A percentile compares a stretch with the other conserved stretches of the same genome.
Evolutionary conservation across 2,113 vertebrate species (phyloP).

Genomic region (Propithecus coquereli): DNA sequence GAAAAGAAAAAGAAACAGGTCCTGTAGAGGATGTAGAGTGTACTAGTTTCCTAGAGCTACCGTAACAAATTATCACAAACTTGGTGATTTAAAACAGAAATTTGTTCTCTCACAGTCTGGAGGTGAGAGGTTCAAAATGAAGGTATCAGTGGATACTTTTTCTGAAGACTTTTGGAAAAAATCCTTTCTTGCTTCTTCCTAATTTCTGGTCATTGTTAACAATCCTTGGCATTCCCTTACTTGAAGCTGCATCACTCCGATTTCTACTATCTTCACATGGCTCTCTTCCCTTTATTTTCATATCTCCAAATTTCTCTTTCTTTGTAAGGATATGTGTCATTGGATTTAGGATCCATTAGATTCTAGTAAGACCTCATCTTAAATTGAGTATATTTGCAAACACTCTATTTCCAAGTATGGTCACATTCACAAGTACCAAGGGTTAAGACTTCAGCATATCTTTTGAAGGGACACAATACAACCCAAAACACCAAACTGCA

Average conservation of each 20-base stretch:
- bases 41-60: neutral
- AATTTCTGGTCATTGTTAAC: neutral
- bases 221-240: neutral
- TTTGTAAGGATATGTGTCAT: neutral
- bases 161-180: neutral
- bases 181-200: neutral
- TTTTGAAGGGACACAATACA: neutral
- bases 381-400: neutral
- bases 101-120: neutral
- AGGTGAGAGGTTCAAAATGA: neutral
- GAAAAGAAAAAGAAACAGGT: neutral
- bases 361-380: neutral
- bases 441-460: neutral
- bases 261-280: neutral
- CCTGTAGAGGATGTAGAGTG: neutral
- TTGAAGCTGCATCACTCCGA: neutral
- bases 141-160: no score
- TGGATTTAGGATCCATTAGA: neutral
- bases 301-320: neutral
- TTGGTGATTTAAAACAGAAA: neutral
- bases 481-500: neutral
- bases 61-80: neutral
- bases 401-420: neutral
- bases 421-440: neutral
- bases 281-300: neutral